Evolutionary conservation across 2,888 invertebrate genomes (phyloP), one percentile per base, ranked within the genome.

Genomic region (Artemia sinica): DNA sequence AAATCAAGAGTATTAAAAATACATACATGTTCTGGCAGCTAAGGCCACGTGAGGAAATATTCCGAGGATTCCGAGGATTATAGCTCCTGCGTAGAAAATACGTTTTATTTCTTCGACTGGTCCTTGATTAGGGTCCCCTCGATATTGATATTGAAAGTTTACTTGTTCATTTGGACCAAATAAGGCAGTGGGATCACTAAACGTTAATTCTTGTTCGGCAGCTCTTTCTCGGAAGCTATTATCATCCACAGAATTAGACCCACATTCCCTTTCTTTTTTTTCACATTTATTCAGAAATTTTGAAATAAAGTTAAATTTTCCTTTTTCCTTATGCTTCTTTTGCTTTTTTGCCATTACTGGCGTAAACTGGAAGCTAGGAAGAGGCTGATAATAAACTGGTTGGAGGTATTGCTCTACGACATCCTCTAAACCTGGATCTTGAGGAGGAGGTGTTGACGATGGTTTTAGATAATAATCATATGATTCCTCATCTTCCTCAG

Each of bases 91-190:
- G 49, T 66, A 70, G 66, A 70, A 70, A 12, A 68, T 18, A 52
- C 52, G 66, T 66, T 70, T 68, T 50, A 68, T 52, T n/a, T 51
- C 65, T 49, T 68, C 66, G 28, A 70, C 68, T 58, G 63, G 63
- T 10, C 63, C 63, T 18, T 58, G 14, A n/a, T n/a, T 18, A 7
- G 70, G 70, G 7, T 67, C 68, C 12, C 70, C 70, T n/a, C 51
- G 58, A 49, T 70, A 70, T 14, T 52, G 63, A 52, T 70, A 70
- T 49, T 70, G 68, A 49, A 68, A 70, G 18, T 70, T 69, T 10
- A 70, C 66, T 50, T 70, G 51, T 14, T 68, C 49, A 58, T 66
- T 58, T 8, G 69, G 58, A 11, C 52, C 49, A 50, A 50, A 50
- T n/a, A 67, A 67, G 11, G 14, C 63, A 14, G 63, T 58, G n/a